Conservation (phyloP, 2,888 invertebrate species). For the Hyalella azteca region DNA sequence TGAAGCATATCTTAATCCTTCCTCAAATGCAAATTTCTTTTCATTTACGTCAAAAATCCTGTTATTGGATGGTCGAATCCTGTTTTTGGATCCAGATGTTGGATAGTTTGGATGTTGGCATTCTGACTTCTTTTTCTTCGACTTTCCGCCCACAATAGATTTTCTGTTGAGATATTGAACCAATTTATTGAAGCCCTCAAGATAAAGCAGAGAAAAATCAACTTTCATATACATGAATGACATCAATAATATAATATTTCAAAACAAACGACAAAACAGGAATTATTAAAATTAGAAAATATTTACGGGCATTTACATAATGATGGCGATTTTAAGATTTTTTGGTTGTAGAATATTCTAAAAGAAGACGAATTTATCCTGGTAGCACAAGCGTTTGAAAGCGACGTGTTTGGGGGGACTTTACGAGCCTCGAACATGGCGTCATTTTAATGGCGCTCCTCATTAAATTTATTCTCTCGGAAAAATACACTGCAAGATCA, state of each 20-base stretch:
- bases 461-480: background rate
- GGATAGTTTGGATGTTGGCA: too few relatives aligned
- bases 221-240: too few relatives aligned
- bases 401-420: background rate
- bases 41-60: too few relatives aligned
- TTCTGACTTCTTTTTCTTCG: too few relatives aligned
- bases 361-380: background rate
- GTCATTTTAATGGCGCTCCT: slow-evolving; percentile 17
- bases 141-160: too few relatives aligned
- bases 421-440: slow-evolving; percentile 11
- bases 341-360: background rate
- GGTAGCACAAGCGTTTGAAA: background rate
- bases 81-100: too few relatives aligned
- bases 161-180: too few relatives aligned
- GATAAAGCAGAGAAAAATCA: too few relatives aligned
- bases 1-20: too few relatives aligned
- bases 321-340: background rate
- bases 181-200: too few relatives aligned
- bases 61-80: too few relatives aligned
- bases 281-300: background rate
- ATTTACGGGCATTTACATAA: background rate
- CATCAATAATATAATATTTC: background rate
- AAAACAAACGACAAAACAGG: background rate
- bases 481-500: slow-evolving; percentile 2
- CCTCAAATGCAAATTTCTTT: too few relatives aligned